phyloP scores from a whole-genome alignment of 2,888 invertebrate species.

The Mamestra brassicae region DNA sequence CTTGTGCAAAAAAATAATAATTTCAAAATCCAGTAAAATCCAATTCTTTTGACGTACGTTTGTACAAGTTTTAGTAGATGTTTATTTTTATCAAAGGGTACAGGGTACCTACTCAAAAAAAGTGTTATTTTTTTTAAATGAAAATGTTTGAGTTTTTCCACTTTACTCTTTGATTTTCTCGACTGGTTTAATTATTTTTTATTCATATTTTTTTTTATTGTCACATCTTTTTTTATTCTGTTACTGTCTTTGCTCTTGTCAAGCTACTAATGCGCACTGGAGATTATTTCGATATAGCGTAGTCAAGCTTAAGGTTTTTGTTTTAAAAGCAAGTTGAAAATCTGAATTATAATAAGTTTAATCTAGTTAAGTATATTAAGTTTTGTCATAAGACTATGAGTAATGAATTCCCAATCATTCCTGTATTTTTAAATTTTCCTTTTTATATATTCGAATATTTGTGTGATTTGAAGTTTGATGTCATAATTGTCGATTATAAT shows the following conservation, averaged over 20 bases:
- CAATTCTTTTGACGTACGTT: neutral
- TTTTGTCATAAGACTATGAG: slow-evolving; percentile 13
- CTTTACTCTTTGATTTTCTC: no score
- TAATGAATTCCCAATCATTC: slow-evolving; percentile 57
- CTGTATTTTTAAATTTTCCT: slow-evolving; percentile 39
- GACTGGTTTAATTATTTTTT: neutral
- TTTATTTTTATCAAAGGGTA: neutral
- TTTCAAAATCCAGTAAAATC: neutral
- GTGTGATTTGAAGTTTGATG: neutral
- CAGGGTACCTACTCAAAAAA: neutral
- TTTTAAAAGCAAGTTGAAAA: neutral
- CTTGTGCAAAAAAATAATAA: neutral
- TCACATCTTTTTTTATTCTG: neutral
- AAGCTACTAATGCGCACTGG: slow-evolving; percentile 4
- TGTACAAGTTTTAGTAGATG: neutral
- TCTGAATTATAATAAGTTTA: slow-evolving; percentile 10
- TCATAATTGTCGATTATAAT: slow-evolving; percentile 21
- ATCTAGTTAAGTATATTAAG: slow-evolving; percentile 20
- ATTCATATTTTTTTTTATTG: neutral
- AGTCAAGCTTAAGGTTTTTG: neutral
- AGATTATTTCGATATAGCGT: slow-evolving; percentile 42
- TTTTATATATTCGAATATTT: slow-evolving; percentile 22
- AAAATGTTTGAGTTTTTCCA: neutral
- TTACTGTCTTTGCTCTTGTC: neutral
- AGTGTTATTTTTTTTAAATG: no score